A percentile compares a stretch with the other conserved stretches of the same genome.
These are phyloP conservation scores for Campaea margaritaria DNA, from an alignment of 2,888 invertebrate species.

Conservation along the genomic window DNA sequence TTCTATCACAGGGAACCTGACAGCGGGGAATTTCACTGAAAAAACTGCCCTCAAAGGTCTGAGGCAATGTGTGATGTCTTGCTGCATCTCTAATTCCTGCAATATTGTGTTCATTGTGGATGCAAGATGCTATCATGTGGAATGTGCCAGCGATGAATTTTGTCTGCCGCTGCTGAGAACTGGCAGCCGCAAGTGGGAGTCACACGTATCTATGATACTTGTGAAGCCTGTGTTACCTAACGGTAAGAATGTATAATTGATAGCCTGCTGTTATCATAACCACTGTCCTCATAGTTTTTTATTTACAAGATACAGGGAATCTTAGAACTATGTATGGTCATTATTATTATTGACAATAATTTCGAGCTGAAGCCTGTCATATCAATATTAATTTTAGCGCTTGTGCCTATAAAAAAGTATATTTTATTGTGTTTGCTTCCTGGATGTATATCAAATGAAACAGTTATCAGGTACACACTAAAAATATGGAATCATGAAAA, in stretches of 20 bases:
- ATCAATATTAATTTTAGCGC: too few relatives aligned
- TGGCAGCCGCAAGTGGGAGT: conserved; percentile 80
- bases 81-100: conserved; percentile 88
- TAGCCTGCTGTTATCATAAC: too few relatives aligned
- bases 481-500: too few relatives aligned
- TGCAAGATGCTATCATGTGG: conserved; percentile 90
- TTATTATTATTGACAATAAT: not conserved
- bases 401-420: too few relatives aligned
- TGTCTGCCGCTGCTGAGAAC: conserved; percentile 88
- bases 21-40: conserved; percentile 87
- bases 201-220: conserved; percentile 90
- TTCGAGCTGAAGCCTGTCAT: not conserved
- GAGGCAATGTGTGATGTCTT: conserved; percentile 87
- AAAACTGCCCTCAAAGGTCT: conserved; percentile 81
- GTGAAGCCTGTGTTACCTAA: conserved; percentile 88
- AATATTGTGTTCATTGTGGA: conserved; percentile 93
- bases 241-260: conserved; percentile 56
- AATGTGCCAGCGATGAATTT: conserved; percentile 88
- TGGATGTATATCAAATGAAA: too few relatives aligned
- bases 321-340: too few relatives aligned
- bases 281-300: not conserved
- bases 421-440: too few relatives aligned
- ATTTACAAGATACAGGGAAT: too few relatives aligned
- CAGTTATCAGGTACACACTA: too few relatives aligned
- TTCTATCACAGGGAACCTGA: conserved; percentile 72